These are phyloP conservation scores for Amphilophus citrinellus DNA, from an alignment of 2,113 vertebrate genomes.

Conservation along the genomic window DNA sequence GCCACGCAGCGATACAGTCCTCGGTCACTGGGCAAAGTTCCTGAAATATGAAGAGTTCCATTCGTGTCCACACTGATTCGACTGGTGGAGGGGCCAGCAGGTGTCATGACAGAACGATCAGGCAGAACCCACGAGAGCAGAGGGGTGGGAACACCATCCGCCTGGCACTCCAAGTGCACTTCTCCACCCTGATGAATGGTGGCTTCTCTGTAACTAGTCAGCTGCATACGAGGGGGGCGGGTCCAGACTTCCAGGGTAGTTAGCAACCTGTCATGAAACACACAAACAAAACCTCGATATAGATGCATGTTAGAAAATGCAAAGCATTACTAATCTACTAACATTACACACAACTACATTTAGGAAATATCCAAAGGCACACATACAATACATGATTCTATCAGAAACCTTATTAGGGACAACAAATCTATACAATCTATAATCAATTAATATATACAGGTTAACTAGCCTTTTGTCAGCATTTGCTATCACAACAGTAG, in stretches of 20 bases:
- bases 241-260: slow-evolving; percentile 84
- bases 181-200: slow-evolving; percentile 89
- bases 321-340: no score
- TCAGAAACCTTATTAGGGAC: not conserved
- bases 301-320: not conserved
- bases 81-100: slow-evolving; percentile 58
- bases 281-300: not conserved
- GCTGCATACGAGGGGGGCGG: slow-evolving; percentile 85
- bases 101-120: slow-evolving; percentile 80
- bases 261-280: slow-evolving; percentile 72
- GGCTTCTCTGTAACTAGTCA: slow-evolving; percentile 83
- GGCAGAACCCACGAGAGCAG: slow-evolving; percentile 93
- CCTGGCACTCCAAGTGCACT: slow-evolving; percentile 86
- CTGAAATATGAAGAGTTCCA: slow-evolving; percentile 85
- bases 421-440: not conserved
- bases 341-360: not conserved
- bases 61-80: slow-evolving; percentile 85
- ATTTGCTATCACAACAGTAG: not conserved
- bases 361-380: not conserved
- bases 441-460: not conserved
- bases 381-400: not conserved
- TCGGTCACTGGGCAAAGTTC: slow-evolving; percentile 81
- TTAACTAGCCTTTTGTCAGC: not conserved
- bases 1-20: slow-evolving; percentile 93
- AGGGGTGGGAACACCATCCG: slow-evolving; percentile 86